Evolutionary conservation across 2,797 vertebrate species (phyloP).

Genomic region (Eospalax fontanierii): DNA sequence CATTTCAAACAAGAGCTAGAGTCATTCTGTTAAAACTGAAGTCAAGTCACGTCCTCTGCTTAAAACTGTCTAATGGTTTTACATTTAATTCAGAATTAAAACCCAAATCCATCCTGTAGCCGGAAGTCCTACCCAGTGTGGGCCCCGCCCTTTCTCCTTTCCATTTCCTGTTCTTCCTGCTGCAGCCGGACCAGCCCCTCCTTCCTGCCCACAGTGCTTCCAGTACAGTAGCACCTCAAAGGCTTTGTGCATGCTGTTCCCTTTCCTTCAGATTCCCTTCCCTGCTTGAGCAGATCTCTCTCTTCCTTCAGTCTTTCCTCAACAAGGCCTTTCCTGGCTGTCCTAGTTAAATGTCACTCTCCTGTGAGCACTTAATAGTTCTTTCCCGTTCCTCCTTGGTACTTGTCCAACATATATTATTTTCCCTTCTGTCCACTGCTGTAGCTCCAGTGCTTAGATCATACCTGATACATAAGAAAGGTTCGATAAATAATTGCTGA

Average conservation of each 20-base stretch:
- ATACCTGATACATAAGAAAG: not conserved
- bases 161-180: not conserved
- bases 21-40: not conserved
- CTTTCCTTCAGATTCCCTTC: not conserved
- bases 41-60: not conserved
- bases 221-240: not conserved
- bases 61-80: not conserved
- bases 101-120: not conserved
- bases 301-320: not conserved
- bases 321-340: not conserved
- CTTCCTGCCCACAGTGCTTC: not conserved
- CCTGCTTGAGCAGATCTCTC: not conserved
- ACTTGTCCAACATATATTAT: not conserved
- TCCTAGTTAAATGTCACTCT: not conserved
- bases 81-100: not conserved
- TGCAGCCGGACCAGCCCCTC: no score
- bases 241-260: not conserved
- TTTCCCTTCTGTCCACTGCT: not conserved
- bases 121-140: not conserved
- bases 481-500: not conserved
- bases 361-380: accelerated
- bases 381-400: not conserved
- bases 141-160: accelerated
- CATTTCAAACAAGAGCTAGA: not conserved
- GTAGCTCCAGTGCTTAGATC: not conserved